A percentile compares a stretch with the other conserved stretches of the same genome.
Conservation (phyloP, 2,888 invertebrate species). For the Lamellibrachia columna region DNA sequence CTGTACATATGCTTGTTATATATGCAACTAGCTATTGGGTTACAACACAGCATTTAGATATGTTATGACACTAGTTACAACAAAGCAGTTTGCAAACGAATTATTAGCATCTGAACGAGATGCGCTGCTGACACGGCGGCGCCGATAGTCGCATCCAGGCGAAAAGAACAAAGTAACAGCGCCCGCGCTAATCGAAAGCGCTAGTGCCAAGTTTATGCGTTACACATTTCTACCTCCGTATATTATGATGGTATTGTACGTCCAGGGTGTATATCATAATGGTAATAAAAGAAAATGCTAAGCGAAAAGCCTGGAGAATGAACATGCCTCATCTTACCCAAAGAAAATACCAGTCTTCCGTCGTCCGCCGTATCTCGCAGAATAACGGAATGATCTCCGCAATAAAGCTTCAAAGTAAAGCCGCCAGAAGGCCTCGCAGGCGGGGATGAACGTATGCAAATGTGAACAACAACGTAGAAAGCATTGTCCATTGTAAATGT, state of each 20-base stretch:
- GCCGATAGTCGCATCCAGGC: not conserved
- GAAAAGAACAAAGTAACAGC: not conserved
- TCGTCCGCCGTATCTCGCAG: constrained; percentile 1
- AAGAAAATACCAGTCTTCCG: not conserved
- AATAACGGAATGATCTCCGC: constrained; percentile 11
- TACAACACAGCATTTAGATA: not conserved
- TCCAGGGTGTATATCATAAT: not conserved
- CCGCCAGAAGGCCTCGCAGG: not conserved
- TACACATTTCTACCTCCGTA: not conserved
- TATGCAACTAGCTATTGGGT: not conserved
- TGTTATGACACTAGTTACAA: not conserved
- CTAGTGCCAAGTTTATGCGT: not conserved
- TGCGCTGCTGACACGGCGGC: not conserved
- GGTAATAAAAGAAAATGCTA: not conserved
- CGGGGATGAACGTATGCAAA: not conserved
- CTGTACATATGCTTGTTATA: not conserved
- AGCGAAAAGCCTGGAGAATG: not conserved
- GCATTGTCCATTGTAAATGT: not conserved
- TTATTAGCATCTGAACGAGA: not conserved
- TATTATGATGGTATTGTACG: not conserved
- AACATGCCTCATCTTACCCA: constrained; percentile 9
- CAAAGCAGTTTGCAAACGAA: not conserved
- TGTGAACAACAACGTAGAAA: not conserved
- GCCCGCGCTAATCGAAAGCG: not conserved
- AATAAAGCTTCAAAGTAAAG: not conserved